Evolutionary conservation across 2,113 vertebrate species (phyloP).

Genomic region (Perca schrenkii): DNA sequence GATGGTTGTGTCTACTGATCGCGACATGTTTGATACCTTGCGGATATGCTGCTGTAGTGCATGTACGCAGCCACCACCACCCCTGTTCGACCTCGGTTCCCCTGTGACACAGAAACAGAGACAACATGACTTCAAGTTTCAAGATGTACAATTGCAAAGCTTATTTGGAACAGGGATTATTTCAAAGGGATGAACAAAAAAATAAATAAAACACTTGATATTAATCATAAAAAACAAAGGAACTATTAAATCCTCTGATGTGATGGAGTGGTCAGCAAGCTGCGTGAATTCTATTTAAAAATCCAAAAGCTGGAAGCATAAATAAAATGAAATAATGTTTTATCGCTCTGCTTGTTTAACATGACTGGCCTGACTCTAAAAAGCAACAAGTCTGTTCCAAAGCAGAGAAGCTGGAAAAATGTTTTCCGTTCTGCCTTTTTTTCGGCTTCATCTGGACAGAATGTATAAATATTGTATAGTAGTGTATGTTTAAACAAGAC

Average conservation of each 20-base stretch:
- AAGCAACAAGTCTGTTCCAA: not conserved
- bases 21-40: slow-evolving; percentile 86
- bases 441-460: slow-evolving; percentile 3
- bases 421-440: slow-evolving; percentile 3
- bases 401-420: not conserved
- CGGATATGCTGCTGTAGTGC: slow-evolving; percentile 99
- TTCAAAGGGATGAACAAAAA: not conserved
- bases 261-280: not conserved
- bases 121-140: not conserved
- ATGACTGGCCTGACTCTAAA: not conserved
- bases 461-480: not conserved
- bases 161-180: slow-evolving; percentile 29
- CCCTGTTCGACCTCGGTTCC: slow-evolving; percentile 92
- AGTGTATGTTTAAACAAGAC: not conserved
- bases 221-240: not conserved
- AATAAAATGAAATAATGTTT: slow-evolving; percentile 12
- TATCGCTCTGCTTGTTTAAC: slow-evolving; percentile 13
- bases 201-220: not conserved
- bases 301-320: slow-evolving; percentile 14
- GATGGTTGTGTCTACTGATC: not conserved
- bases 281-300: slow-evolving; percentile 1
- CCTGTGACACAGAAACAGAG: slow-evolving; percentile 80
- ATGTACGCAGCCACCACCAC: slow-evolving; percentile 97
- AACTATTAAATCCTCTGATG: slow-evolving; percentile 19
- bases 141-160: not conserved